Conservation (phyloP, 2,888 invertebrate species). For the Trissolcus brochymenae region DNA sequence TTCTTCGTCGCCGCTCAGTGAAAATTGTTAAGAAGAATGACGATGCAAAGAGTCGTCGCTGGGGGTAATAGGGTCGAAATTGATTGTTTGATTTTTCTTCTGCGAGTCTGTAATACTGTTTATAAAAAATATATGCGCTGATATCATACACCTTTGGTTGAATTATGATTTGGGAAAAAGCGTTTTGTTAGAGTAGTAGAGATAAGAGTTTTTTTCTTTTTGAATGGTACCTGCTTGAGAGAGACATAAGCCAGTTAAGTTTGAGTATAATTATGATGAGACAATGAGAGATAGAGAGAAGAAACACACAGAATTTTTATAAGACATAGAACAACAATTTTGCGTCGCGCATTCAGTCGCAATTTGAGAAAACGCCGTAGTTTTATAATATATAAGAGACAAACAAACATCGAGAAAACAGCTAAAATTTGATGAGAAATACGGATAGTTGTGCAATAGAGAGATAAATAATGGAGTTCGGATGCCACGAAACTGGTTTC, state of each 20-base stretch:
- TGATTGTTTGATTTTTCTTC: neutral
- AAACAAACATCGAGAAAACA: conserved; percentile 40
- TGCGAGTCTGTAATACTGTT: neutral
- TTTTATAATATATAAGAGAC: conserved; percentile 9
- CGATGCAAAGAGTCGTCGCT: neutral
- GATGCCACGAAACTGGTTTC: conserved; percentile 25
- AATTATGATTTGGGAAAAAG: conserved; percentile 5
- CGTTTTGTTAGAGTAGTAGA: too few relatives aligned
- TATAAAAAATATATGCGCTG: too few relatives aligned
- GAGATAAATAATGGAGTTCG: conserved; percentile 20
- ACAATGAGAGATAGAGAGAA: conserved; percentile 11
- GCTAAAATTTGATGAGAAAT: conserved; percentile 34
- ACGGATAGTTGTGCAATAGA: conserved; percentile 44
- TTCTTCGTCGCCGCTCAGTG: conserved; percentile 21
- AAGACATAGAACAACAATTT: conserved; percentile 36
- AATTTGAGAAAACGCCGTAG: conserved; percentile 26
- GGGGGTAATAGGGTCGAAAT: neutral
- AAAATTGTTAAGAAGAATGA: conserved; percentile 29
- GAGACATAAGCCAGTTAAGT: conserved; percentile 1
- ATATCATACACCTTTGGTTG: too few relatives aligned
- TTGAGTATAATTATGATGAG: neutral
- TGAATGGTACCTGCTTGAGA: conserved; percentile 28
- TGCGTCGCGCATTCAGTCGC: conserved; percentile 25
- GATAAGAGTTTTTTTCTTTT: too few relatives aligned
- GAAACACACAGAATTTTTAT: conserved; percentile 18